A percentile compares a stretch with the other conserved stretches of the same genome.
Evolutionary conservation across 2,888 invertebrate genomes (phyloP).

Genomic region (Ethmia dodecea): DNA sequence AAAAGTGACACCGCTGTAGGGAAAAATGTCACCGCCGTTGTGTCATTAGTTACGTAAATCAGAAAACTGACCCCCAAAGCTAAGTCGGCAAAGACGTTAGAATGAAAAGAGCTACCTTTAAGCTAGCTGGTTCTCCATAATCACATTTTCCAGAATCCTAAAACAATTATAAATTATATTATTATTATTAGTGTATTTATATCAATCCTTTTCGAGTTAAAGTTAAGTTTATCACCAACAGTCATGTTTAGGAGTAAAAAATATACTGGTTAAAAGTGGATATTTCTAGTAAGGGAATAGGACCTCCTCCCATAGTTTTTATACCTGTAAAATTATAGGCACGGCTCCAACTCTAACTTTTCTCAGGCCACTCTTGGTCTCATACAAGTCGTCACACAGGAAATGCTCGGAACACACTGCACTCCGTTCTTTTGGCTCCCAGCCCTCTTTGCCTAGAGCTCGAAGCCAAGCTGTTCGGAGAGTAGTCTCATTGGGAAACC

Average conservation of each 20-base stretch:
- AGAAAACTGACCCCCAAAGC: too few species aligned
- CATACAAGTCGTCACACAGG: constrained; percentile 44
- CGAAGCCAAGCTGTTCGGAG: constrained; percentile 45
- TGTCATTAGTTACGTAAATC: too few species aligned
- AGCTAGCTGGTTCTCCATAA: constrained; percentile 22
- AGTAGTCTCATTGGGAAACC: constrained; percentile 43
- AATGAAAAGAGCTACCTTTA: constrained; percentile 23
- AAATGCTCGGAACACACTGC: constrained; percentile 58
- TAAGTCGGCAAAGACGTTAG: too few species aligned
- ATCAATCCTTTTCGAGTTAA: background rate
- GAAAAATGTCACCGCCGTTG: too few species aligned
- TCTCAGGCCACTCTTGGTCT: constrained; percentile 43
- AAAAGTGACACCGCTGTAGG: too few species aligned
- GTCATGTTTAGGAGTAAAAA: too few species aligned
- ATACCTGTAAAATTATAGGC: constrained; percentile 25
- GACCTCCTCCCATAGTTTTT: background rate
- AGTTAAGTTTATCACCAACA: background rate
- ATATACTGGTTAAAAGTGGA: too few species aligned
- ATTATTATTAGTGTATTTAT: background rate
- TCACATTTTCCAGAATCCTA: constrained; percentile 22
- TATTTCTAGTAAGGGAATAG: too few species aligned
- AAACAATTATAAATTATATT: constrained; percentile 5
- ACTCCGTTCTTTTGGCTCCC: constrained; percentile 44
- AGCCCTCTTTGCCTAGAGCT: constrained; percentile 38
- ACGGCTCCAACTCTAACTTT: constrained; percentile 48